These are phyloP conservation scores for Tribolium freemani DNA, from an alignment of 2,888 invertebrate species.

Conservation along the genomic window DNA sequence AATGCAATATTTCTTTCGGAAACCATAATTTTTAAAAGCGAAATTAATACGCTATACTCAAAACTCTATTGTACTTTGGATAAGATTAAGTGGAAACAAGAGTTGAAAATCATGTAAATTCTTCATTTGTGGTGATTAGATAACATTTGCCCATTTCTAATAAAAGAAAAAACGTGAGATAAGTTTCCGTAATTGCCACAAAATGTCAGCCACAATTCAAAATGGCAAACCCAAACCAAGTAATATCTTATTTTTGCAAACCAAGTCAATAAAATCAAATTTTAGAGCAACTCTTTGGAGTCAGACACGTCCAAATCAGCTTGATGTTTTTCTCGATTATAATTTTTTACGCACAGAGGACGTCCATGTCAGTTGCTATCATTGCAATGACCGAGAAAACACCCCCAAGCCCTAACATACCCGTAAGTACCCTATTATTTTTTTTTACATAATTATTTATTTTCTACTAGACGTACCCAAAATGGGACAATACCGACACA, in stretches of 20 bases:
- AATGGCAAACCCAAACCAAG: background rate
- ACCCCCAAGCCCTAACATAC: constrained; percentile 64
- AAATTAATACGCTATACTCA: no score
- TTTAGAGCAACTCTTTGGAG: constrained; percentile 6
- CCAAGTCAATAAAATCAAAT: background rate
- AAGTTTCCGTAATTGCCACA: background rate
- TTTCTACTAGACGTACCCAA: constrained; percentile 24
- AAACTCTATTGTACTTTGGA: background rate
- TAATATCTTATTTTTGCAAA: no score
- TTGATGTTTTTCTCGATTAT: constrained; percentile 7
- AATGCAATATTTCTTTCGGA: no score
- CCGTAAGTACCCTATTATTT: constrained; percentile 62
- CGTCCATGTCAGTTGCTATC: constrained; percentile 75
- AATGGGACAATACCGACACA: constrained; percentile 52
- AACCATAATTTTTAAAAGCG: no score
- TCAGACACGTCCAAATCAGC: constrained; percentile 2
- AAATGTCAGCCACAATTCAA: background rate
- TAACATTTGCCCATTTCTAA: background rate
- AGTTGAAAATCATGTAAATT: background rate
- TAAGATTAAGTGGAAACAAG: background rate
- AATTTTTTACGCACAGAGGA: background rate
- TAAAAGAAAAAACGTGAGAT: background rate
- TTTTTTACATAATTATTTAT: background rate
- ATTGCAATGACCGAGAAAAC: constrained; percentile 77
- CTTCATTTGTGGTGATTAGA: background rate